Evolutionary conservation across 2,113 vertebrate genomes (phyloP), one percentile per base, ranked within the genome.

Genomic region (Paratilapia polleni): DNA sequence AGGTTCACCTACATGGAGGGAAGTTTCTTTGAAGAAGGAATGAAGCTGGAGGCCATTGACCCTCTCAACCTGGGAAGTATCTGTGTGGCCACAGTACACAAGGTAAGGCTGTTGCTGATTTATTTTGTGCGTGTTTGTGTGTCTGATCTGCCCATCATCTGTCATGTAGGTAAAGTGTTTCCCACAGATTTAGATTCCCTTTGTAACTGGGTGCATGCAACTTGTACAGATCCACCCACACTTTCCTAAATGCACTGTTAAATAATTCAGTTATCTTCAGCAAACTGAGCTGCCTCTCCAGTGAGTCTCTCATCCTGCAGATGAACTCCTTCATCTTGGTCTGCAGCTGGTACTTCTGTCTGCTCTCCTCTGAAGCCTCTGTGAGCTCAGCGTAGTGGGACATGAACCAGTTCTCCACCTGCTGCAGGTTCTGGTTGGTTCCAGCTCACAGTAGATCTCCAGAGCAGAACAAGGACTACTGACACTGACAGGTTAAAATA

Each of bases 41-140:
- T 99, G 98, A 99, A 99, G 86, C 94, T 99, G 68, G 98, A 99
- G 92, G 97, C 97, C 41, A 97, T 99, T 15, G 98, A 99, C 86
- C 98, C 98, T 2, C 93, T 99, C 34, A 99, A 99, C 83, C 93
- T 99, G 87, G 97, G 98, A 80, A 99, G 96, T 91, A 99, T 99
- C 93, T 99, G 97, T 4, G 98, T 99, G 84, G 97, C 98, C n/a
- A 97, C 97, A n/a, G 93, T 99, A 75, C 96, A 96, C 86, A 98
- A 98, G 97, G 98, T 98, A 88, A 92, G 31, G 12, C 1, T 2
- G 4, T 3, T n/a, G 1, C 9, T 34, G 1, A 1, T 57, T 49
- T 38, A 19, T n/a, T 74, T 58, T 43, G 13, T 77, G 43, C 43
- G 26, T 10, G 36, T 31, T 24, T 26, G 11, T 43, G 36, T 34